These are phyloP conservation scores for Leucania comma DNA, from an alignment of 2,888 invertebrate genomes.

Conservation along the genomic window DNA sequence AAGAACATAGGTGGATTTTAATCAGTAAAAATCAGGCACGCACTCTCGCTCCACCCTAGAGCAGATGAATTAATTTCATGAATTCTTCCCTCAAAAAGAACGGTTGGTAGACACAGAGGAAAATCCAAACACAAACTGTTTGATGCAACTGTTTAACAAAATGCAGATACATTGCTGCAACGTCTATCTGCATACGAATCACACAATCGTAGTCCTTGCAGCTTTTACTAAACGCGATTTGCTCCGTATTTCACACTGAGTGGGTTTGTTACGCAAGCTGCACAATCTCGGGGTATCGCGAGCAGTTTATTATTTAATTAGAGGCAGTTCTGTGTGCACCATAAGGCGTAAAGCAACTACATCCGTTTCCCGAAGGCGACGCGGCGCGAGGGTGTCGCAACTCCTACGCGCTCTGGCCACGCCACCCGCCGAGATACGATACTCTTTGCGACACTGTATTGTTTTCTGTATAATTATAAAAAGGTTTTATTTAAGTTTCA, in stretches of 20 bases:
- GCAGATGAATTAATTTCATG: no score
- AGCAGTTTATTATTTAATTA: slow-evolving; percentile 73
- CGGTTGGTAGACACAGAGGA: slow-evolving; percentile 3
- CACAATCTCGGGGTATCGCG: slow-evolving; percentile 70
- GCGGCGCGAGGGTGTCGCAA: slow-evolving; percentile 49
- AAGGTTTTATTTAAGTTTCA: slow-evolving; percentile 9
- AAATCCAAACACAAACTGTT: slow-evolving; percentile 29
- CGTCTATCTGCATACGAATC: slow-evolving; percentile 57
- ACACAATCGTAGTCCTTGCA: slow-evolving; percentile 63
- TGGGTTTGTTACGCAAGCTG: slow-evolving; percentile 70
- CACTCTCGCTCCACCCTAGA: no score
- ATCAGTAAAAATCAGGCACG: no score
- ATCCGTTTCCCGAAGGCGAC: slow-evolving; percentile 82
- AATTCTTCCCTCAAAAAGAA: no score
- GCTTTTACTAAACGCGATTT: slow-evolving; percentile 62
- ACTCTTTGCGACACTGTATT: slow-evolving; percentile 43
- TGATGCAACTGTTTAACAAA: slow-evolving; percentile 44
- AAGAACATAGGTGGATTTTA: no score
- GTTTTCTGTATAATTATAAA: slow-evolving; percentile 48
- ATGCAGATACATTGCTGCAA: slow-evolving; percentile 51
- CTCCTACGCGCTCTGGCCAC: slow-evolving; percentile 64
- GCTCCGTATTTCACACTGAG: slow-evolving; percentile 70
- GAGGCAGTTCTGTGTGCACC: slow-evolving; percentile 65
- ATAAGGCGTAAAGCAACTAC: slow-evolving; percentile 71
- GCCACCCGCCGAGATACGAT: slow-evolving; percentile 50